Evolutionary conservation across 2,888 invertebrate genomes (phyloP).

Genomic region (Lepidocyrtoides sp.): DNA sequence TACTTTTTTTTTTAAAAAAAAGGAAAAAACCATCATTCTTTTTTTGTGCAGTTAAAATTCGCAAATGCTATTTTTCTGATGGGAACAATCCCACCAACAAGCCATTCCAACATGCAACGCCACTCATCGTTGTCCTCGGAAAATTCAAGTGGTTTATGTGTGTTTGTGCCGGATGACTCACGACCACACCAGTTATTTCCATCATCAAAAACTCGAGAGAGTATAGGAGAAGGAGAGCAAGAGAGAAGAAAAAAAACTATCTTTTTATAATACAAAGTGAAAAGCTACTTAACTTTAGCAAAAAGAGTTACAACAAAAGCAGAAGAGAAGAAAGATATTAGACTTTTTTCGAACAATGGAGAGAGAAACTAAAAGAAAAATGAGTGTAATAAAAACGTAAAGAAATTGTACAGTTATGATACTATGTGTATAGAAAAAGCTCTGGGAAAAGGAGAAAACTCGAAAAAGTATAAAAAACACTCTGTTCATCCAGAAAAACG

Average conservation of each 20-base stretch:
- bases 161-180: conserved; percentile 18
- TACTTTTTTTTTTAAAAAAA: background rate
- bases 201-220: background rate
- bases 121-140: background rate
- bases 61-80: background rate
- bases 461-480: conserved; percentile 12
- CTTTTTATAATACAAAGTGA: conserved; percentile 60
- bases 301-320: conserved; percentile 6
- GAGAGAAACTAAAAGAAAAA: conserved; percentile 32
- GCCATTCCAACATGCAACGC: background rate
- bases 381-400: conserved; percentile 40
- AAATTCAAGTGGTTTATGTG: background rate
- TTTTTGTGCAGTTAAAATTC: background rate
- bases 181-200: conserved; percentile 1
- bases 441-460: background rate
- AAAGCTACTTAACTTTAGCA: conserved; percentile 26
- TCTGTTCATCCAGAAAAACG: conserved; percentile 25
- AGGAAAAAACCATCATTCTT: background rate
- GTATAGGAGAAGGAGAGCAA: too few species aligned
- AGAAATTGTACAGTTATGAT: background rate
- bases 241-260: background rate
- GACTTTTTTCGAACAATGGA: background rate
- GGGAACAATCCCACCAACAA: conserved; percentile 2
- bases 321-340: conserved; percentile 22
- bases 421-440: too few species aligned